Evolutionary conservation across 2,888 invertebrate genomes (phyloP).

Genomic region (Cylindroiulus punctatus): DNA sequence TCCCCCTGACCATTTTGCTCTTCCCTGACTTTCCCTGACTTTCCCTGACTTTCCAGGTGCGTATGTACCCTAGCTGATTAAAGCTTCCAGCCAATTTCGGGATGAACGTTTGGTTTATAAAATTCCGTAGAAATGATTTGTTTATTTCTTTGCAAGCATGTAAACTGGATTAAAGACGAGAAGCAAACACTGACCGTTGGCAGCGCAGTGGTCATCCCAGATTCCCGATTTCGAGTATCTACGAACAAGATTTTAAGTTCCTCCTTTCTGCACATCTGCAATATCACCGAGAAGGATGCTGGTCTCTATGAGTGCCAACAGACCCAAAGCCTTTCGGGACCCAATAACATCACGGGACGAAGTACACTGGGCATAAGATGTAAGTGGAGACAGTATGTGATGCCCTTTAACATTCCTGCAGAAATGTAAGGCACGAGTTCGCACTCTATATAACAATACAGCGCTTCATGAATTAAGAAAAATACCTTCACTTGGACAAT

Average conservation of each 20-base stretch:
- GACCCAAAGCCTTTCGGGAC: neutral
- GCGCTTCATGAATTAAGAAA: too few species aligned
- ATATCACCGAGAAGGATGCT: conserved; percentile 26
- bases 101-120: too few species aligned
- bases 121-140: neutral
- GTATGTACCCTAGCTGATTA: too few species aligned
- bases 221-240: neutral
- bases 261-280: conserved; percentile 19
- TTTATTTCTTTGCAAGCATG: neutral
- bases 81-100: too few species aligned
- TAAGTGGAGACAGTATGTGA: neutral
- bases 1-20: too few species aligned
- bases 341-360: neutral
- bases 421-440: neutral
- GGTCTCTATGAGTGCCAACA: conserved; percentile 48
- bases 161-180: neutral
- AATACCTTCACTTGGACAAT: neutral
- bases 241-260: neutral
- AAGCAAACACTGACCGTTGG: neutral
- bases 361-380: neutral
- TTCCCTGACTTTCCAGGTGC: too few species aligned
- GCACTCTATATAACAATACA: neutral
- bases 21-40: too few species aligned
- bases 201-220: neutral
- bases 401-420: too few species aligned